Base-by-base conservation (phyloP, 2,888 invertebrate genomes). In the Lasiommata megera region DNA sequence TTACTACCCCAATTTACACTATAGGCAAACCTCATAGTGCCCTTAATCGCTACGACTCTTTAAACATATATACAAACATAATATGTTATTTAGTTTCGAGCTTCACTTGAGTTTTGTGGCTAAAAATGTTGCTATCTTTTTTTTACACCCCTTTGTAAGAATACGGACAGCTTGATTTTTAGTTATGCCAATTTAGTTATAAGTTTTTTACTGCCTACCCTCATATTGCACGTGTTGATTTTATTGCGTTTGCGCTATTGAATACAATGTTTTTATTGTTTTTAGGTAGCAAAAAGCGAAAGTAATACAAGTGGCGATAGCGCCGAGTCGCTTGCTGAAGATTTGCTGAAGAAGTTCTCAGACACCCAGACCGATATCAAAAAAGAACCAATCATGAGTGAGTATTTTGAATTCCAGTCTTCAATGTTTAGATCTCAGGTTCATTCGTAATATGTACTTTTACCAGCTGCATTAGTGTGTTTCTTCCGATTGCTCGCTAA, bases 271-370 rank as follows among this genome's bases (percentile, higher is more conserved):
- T 28, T 18, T 6, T 36, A 36, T 66, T 48, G 58, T 7, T 66
- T 52, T 59, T 74, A 91, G 91, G 88, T 91, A 65, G 82, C 88
- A 67, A 91, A 91, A 77, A 88, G 80, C 68, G 88, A 88, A 76
- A 74, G 76, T 60, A 70, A 71, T 60, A 75, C 62, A 58, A 73
- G 80, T 69, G 76, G 82, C 77, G 89, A 90, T 68, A 83, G 62
- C 62, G 82, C 88, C 0, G 95, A 96, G 59, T 95, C 96, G 37
- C 91, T 97, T 63, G 96, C 97, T 41, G 98, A 98, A 81, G 97
- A 98, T 83, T 88, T 98, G 58, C 88, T 98, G 54, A 96, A 97
- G 80, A 95, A 97, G 71, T 96, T 97, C 73, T 94, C 94, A 9
- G 95, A 95, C 16, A 93, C 95, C 11, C 94, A 93, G 63, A 89